These are phyloP conservation scores for Misgurnus mizolepis DNA, from an alignment of 2,113 vertebrate genomes.

Conservation along the genomic window DNA sequence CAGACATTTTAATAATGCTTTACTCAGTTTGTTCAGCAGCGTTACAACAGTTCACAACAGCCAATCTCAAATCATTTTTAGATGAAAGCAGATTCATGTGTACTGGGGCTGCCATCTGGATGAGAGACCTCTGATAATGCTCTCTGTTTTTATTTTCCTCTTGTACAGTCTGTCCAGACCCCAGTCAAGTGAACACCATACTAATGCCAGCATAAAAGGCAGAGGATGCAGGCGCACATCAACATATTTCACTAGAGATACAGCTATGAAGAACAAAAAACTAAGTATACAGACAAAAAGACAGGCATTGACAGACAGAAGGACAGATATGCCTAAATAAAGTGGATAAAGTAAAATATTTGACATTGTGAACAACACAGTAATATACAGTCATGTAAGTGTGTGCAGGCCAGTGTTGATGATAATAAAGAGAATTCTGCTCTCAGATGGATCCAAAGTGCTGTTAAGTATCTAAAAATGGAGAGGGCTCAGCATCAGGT, in stretches of 20 bases:
- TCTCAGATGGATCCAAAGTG: constrained; percentile 3
- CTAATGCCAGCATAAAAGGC: not conserved
- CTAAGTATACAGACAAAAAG: too few species aligned
- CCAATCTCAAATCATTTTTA: constrained; percentile 32
- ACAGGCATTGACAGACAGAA: too few species aligned
- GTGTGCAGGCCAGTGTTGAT: not conserved
- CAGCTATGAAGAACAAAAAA: too few species aligned
- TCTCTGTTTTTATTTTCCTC: constrained; percentile 29
- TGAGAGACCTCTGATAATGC: constrained; percentile 30
- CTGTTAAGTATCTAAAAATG: not conserved
- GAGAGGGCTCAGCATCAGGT: not conserved
- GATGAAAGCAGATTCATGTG: constrained; percentile 1
- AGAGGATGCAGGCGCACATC: not conserved
- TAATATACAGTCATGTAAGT: not conserved
- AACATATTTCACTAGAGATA: not conserved
- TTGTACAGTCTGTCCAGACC: not conserved
- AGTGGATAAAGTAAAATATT: not conserved
- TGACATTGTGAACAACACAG: not conserved
- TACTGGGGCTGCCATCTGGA: constrained; percentile 41
- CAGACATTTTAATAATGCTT: not conserved
- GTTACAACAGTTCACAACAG: not conserved
- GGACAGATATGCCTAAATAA: too few species aligned
- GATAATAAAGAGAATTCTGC: not conserved
- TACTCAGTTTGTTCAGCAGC: not conserved
- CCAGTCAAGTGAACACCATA: not conserved